Percentiles rank a stretch among this genome's conserved stretches.
These are phyloP conservation scores for Pollenia labialis DNA, from an alignment of 2,888 invertebrate species.

Conservation along the genomic window DNA sequence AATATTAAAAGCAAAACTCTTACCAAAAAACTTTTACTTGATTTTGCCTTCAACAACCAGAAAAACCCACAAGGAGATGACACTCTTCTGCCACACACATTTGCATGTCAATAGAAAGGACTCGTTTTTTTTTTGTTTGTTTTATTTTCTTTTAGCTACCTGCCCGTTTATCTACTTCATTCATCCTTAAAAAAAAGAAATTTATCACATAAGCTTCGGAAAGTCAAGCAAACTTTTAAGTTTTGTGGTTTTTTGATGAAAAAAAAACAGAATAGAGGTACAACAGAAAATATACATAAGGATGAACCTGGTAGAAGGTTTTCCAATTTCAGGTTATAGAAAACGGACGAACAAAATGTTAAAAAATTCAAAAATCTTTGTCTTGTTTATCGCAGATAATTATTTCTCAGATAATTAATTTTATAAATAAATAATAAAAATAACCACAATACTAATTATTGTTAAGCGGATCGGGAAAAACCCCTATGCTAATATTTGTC, in stretches of 20 bases:
- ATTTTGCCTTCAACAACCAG: background rate
- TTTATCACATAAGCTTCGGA: background rate
- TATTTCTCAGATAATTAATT: too few relatives aligned
- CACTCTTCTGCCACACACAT: background rate
- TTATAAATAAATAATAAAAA: too few relatives aligned
- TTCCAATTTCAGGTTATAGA: too few relatives aligned
- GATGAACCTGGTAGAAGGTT: too few relatives aligned
- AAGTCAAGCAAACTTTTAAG: conserved; percentile 16
- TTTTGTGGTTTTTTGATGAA: background rate
- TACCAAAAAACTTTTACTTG: background rate
- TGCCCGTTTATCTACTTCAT: conserved; percentile 4
- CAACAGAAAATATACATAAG: background rate
- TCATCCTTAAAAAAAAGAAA: background rate
- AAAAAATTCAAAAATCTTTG: too few relatives aligned
- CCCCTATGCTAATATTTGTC: too few relatives aligned
- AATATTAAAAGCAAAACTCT: background rate
- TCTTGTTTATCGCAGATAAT: too few relatives aligned
- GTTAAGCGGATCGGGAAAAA: too few relatives aligned
- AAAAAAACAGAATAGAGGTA: background rate
- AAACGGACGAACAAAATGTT: too few relatives aligned
- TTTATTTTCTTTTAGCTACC: background rate
- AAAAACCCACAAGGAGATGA: background rate
- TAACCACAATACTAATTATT: too few relatives aligned
- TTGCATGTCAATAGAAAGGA: conserved; percentile 10
- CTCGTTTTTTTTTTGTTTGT: background rate